These are phyloP conservation scores for Orthosia cruda DNA, from an alignment of 2,888 invertebrate species.

Conservation along the genomic window DNA sequence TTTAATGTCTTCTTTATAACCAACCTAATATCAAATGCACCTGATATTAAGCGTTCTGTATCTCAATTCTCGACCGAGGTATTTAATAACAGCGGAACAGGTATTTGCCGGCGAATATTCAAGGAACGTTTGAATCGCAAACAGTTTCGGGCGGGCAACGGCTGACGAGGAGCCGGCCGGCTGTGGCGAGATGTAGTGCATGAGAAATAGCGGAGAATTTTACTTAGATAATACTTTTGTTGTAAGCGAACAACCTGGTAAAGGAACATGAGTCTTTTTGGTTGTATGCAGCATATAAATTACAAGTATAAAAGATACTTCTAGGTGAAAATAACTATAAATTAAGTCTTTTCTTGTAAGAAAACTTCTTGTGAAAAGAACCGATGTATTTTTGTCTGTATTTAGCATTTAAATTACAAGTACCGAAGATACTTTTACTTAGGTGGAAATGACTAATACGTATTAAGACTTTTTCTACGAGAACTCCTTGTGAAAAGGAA, in stretches of 20 bases:
- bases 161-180: conserved; percentile 28
- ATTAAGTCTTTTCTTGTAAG: too few relatives aligned
- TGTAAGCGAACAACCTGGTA: not conserved
- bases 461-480: too few relatives aligned
- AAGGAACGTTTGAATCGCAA: conserved; percentile 63
- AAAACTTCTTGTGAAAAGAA: too few relatives aligned
- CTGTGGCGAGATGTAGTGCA: conserved; percentile 10
- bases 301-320: too few relatives aligned
- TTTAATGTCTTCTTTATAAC: not conserved
- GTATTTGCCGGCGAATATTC: conserved; percentile 61
- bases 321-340: too few relatives aligned
- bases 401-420: too few relatives aligned
- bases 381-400: too few relatives aligned
- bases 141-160: conserved; percentile 50
- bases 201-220: conserved; percentile 38
- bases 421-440: too few relatives aligned
- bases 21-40: not conserved
- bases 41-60: conserved; percentile 18
- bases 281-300: too few relatives aligned
- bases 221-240: not conserved
- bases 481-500: too few relatives aligned
- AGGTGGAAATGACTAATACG: too few relatives aligned
- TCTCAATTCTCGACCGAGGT: conserved; percentile 40
- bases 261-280: not conserved
- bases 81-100: conserved; percentile 56